A percentile compares a stretch with the other conserved stretches of the same genome.
These are phyloP conservation scores for Phoebastria nigripes DNA, from an alignment of 2,797 vertebrate species.

Conservation along the genomic window DNA sequence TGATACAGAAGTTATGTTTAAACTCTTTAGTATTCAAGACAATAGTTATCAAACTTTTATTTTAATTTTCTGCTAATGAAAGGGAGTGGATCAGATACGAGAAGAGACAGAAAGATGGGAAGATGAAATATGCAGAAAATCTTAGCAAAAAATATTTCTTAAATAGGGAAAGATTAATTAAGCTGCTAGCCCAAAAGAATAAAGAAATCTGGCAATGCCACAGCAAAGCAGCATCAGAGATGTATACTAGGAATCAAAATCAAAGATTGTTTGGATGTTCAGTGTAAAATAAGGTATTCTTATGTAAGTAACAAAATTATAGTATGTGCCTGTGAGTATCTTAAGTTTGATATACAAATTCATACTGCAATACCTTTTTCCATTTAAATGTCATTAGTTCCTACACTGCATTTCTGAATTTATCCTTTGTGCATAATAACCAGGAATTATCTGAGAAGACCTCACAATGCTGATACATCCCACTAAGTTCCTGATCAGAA, in stretches of 20 bases:
- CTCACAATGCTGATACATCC: neutral
- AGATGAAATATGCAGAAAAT: neutral
- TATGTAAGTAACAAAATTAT: neutral
- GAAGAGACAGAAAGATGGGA: neutral
- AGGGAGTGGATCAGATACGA: neutral
- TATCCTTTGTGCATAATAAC: neutral
- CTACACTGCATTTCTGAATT: neutral
- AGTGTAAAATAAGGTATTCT: neutral
- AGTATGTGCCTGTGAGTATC: neutral
- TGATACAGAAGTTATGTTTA: neutral
- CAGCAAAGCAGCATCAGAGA: neutral
- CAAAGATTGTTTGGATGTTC: neutral
- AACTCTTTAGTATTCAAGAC: neutral
- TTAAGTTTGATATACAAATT: neutral
- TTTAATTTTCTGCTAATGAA: neutral
- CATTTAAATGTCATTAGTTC: neutral
- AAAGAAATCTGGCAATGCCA: neutral
- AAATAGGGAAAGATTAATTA: neutral
- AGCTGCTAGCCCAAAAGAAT: neutral
- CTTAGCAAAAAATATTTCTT: neutral
- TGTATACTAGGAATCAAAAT: neutral
- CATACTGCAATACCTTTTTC: neutral
- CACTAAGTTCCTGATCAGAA: neutral
- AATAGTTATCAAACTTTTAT: neutral
- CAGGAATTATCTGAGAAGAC: neutral